These are phyloP conservation scores for Forficula auricularia DNA, from an alignment of 1,140 invertebrate species.

Conservation along the genomic window DNA sequence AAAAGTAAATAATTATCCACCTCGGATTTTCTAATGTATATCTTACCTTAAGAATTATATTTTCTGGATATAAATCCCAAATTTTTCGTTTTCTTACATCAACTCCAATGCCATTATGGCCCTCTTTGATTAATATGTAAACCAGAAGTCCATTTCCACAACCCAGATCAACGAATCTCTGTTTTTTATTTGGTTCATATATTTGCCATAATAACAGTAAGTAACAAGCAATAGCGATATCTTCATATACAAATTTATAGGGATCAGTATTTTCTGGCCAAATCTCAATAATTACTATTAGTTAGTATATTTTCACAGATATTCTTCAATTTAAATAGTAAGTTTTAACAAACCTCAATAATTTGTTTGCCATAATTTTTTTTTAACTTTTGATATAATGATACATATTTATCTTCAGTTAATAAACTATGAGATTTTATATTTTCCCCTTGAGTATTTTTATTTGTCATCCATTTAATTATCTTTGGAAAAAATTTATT, in stretches of 20 bases:
- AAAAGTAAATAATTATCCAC: too few relatives aligned
- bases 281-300: conserved; percentile 25
- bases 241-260: conserved; percentile 89
- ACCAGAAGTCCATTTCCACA: conserved; percentile 94
- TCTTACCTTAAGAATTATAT: conserved; percentile 26
- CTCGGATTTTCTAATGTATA: too few relatives aligned
- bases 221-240: conserved; percentile 87
- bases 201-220: conserved; percentile 60
- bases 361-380: conserved; percentile 57
- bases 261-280: conserved; percentile 90
- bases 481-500: too few relatives aligned
- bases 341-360: conserved; percentile 30
- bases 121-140: conserved; percentile 69
- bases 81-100: conserved; percentile 80
- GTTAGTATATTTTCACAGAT: neutral
- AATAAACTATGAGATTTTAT: conserved; percentile 48
- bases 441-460: neutral
- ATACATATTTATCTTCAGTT: conserved; percentile 46
- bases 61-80: conserved; percentile 60
- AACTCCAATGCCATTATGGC: conserved; percentile 68
- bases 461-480: too few relatives aligned
- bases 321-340: conserved; percentile 5
- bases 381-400: conserved; percentile 58
- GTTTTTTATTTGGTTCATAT: conserved; percentile 22
- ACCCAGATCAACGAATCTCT: conserved; percentile 80